Evolutionary conservation across 2,888 invertebrate species (phyloP), one percentile per base, ranked within the genome.

Genomic region (Cremastobaeus sp.): DNA sequence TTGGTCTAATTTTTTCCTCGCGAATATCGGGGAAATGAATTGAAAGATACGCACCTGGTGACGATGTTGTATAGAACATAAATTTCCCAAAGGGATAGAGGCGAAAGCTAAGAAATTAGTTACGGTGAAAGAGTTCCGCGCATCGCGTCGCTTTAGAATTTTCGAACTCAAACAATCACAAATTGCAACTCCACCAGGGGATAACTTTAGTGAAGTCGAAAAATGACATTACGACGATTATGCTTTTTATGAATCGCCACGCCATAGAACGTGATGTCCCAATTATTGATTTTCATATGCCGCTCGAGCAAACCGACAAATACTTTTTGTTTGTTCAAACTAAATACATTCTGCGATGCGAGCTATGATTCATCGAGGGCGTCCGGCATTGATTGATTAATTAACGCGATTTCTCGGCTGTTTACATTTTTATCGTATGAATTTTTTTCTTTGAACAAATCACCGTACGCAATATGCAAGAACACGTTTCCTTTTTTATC

Each of bases 71-170:
- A 50, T 69, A 34, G 34, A 47, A 60, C 47, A 60, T 54, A 41
- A 74, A 74, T 69, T 74, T 69, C 60, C 69, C 69, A 69, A 50
- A 14, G 69, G 64, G 30, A 62, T 28, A 15, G 48, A 28, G 34
- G 34, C 34, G 21, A 30, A 59, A 55, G 59, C 59, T 69, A 47
- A 74, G 69, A 59, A 74, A 74, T 69, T 74, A 74, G 59, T 54
- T 60, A 60, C 69, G 25, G 20, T n/a, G 54, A 30, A 52, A 45
- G 50, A 45, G 32, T 60, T 50, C 25, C 11, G 5, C 37, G 37
- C 32, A 25, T 37, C 34, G 47, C 35, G 60, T 20, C 32, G 54
- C 47, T 54, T 37, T 20, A 17, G 34, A 60, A 62, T 62, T 45
- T 54, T 70, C 60, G 45, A 47, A 64, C 65, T 48, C 60, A 65